These are phyloP conservation scores for Strix occidentalis DNA, from an alignment of 2,797 vertebrate species.

Conservation along the genomic window DNA sequence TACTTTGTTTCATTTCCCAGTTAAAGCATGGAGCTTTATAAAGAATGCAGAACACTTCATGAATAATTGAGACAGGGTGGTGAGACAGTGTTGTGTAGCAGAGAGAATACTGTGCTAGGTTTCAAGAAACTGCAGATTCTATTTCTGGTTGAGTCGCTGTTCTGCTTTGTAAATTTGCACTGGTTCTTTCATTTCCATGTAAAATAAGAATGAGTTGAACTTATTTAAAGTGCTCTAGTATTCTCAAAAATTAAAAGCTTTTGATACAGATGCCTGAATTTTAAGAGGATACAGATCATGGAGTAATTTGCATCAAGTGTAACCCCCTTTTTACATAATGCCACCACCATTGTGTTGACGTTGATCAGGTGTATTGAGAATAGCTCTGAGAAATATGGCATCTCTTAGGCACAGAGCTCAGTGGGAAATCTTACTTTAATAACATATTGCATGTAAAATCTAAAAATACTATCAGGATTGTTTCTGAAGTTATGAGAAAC, in stretches of 20 bases:
- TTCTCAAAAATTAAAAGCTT: neutral
- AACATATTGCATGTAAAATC: neutral
- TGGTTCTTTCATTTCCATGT: neutral
- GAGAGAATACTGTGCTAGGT: neutral
- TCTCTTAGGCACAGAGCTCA: neutral
- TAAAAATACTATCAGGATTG: neutral
- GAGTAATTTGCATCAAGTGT: neutral
- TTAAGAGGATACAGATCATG: neutral
- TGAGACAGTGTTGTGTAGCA: neutral
- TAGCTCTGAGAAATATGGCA: neutral
- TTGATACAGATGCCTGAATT: neutral
- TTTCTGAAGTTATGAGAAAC: neutral
- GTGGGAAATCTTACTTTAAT: neutral
- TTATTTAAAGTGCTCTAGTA: neutral
- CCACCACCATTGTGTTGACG: neutral
- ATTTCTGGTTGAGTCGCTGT: slow-evolving; percentile 8
- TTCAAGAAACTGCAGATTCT: neutral
- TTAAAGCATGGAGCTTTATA: slow-evolving; percentile 27
- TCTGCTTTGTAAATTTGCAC: neutral
- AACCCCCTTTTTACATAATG: neutral
- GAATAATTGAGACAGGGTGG: slow-evolving; percentile 17
- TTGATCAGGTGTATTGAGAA: neutral
- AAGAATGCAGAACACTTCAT: slow-evolving; percentile 27
- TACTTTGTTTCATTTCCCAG: slow-evolving; percentile 10
- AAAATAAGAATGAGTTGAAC: neutral